phyloP scores from a whole-genome alignment of 1,140 invertebrate genomes.

The Drosophila ohnishii region DNA sequence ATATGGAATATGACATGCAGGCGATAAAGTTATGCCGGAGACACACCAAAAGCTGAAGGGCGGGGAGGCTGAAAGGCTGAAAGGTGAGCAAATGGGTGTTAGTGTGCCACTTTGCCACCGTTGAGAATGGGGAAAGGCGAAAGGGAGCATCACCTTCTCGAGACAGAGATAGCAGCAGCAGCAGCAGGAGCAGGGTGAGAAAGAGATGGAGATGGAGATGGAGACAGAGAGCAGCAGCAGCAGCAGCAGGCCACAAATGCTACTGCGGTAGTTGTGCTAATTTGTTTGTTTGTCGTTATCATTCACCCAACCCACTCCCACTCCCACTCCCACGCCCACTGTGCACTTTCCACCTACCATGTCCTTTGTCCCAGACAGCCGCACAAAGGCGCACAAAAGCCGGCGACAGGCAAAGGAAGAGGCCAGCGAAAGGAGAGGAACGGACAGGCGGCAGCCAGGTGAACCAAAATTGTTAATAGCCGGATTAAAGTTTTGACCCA shows the following conservation, averaged over 20 bases:
- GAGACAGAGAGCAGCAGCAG: background rate
- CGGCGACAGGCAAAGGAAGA: constrained; percentile 30
- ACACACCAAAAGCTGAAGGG: constrained; percentile 30
- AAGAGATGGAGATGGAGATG: background rate
- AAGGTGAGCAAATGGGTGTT: constrained; percentile 66
- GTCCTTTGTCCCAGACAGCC: constrained; percentile 61
- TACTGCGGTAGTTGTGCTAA: constrained; percentile 81
- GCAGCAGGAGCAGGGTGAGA: background rate
- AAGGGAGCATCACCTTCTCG: constrained; percentile 45
- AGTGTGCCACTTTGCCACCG: constrained; percentile 58
- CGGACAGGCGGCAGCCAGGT: constrained; percentile 21
- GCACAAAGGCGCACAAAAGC: constrained; percentile 38
- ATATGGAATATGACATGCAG: constrained; percentile 79
- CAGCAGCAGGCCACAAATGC: constrained; percentile 64
- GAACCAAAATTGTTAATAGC: constrained; percentile 37
- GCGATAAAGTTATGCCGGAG: constrained; percentile 77
- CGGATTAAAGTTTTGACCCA: constrained; percentile 37
- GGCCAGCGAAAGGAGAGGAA: constrained; percentile 15
- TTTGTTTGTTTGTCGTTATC: constrained; percentile 81
- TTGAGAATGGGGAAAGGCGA: background rate
- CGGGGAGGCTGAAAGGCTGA: constrained; percentile 35
- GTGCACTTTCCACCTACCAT: constrained; percentile 10
- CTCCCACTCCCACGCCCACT: background rate
- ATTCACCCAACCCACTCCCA: constrained; percentile 43
- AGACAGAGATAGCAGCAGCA: background rate